Evolutionary conservation across 2,888 invertebrate genomes (phyloP), one percentile per base, ranked within the genome.

Genomic region (Microdon myrmicae): DNA sequence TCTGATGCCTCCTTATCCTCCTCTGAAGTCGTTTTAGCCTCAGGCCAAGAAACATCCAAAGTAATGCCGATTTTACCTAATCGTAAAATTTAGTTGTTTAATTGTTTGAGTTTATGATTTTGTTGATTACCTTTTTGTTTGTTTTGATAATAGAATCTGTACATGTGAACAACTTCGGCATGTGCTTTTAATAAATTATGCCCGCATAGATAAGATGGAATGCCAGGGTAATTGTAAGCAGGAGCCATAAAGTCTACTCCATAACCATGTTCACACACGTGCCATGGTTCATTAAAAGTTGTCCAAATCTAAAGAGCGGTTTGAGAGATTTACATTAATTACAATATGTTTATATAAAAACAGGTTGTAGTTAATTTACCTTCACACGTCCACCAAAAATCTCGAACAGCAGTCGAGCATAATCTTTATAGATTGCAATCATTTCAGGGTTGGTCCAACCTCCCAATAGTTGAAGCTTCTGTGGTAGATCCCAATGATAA

Each of bases 131-230:
- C 88, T 70, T 83, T 81, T 68, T 84, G 83, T 7, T 74, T 70
- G 10, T 80, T 73, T 44, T 85, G 82, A 72, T 86, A 90, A 48
- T 84, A 79, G 5, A 82, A 75, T 22, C 86, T 81, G 69, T 86
- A 88, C 71, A 87, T 81, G 70, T 86, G 86, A 68, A 87, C 87
- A n/a, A 83, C 86, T 71, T 82, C 84, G 0, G 88, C 88, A 71
- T 92, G 92, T 0, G 91, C 87, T 72, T 87, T 86, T 10, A 92
- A 76, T 41, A 89, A 78, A 72, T 90, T 89, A 72, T 90, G 90
- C 0, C 85, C 84, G 68, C 88, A 89, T 0, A 86, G 76, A 73
- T 91, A 92, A 59, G 84, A 82, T 0, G 85, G 87, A 34, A 85
- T 80, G 2, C 86, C 87, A 1, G 84, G 85, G 9, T 83, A 83